Conservation (phyloP, 2,797 vertebrate species). For the Microcaecilia unicolor region DNA sequence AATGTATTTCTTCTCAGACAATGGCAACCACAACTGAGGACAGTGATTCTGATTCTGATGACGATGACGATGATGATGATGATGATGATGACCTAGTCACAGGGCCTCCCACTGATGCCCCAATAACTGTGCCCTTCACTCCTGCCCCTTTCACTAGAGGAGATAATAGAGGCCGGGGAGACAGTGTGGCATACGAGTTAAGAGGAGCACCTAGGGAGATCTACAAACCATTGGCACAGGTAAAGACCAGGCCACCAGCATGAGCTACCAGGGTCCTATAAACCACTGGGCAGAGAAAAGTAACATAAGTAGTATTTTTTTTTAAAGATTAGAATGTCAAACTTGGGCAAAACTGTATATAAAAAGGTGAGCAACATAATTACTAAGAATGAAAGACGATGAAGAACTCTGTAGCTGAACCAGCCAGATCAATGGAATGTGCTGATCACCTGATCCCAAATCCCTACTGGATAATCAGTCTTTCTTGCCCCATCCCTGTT, state of each 20-base stretch:
- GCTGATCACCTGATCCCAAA: too few relatives aligned
- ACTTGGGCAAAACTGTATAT: too few relatives aligned
- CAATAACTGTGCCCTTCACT: constrained; percentile 20
- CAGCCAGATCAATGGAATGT: too few relatives aligned
- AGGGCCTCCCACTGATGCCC: constrained; percentile 24
- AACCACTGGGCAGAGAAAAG: too few relatives aligned
- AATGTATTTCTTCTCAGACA: constrained; percentile 32
- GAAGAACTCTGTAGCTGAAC: too few relatives aligned
- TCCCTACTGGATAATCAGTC: too few relatives aligned
- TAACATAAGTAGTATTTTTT: too few relatives aligned
- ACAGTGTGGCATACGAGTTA: constrained; percentile 32
- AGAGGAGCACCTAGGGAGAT: constrained; percentile 22
- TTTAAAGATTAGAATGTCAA: too few relatives aligned
- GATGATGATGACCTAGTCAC: constrained; percentile 13
- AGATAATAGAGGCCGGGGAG: constrained; percentile 36
- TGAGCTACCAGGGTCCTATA: too few relatives aligned
- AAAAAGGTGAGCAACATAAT: too few relatives aligned
- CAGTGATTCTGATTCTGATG: constrained; percentile 31
- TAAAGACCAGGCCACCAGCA: constrained; percentile 4
- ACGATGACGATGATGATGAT: constrained; percentile 9
- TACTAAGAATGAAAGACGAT: too few relatives aligned
- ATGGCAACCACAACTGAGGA: constrained; percentile 40
- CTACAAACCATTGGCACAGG: constrained; percentile 27
- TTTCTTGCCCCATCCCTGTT: too few relatives aligned
- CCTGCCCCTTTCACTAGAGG: constrained; percentile 26